Percentiles rank a stretch among this genome's conserved stretches.
These are phyloP conservation scores for Sebastes elongatus DNA, from an alignment of 2,797 vertebrate genomes.

Conservation along the genomic window DNA sequence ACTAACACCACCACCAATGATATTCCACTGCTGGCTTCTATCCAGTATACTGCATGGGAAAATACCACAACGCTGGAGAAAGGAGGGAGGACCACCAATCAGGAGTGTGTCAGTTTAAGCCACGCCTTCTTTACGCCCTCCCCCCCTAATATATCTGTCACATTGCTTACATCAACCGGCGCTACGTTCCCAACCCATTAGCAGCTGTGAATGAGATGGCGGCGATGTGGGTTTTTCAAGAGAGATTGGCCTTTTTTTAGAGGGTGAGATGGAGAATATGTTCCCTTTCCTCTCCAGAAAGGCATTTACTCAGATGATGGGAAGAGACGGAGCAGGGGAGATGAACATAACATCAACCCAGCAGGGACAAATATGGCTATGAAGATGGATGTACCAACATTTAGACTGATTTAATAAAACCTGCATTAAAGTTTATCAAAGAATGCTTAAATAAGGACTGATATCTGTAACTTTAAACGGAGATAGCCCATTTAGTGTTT, in stretches of 20 bases:
- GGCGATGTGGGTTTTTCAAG: not conserved
- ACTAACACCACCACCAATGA: conserved; percentile 64
- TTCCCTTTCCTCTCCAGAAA: not conserved
- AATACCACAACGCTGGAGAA: conserved; percentile 83
- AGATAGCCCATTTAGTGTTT: not conserved
- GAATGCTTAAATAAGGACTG: not conserved
- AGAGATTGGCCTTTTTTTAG: not conserved
- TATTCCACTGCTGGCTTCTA: conserved; percentile 81
- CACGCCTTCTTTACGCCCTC: conserved; percentile 29
- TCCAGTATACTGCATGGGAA: conserved; percentile 95
- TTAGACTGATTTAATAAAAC: not conserved
- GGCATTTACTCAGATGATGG: not conserved
- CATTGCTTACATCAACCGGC: conserved; percentile 17
- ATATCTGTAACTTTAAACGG: not conserved
- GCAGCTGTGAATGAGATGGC: conserved; percentile 26
- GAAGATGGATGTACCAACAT: not conserved
- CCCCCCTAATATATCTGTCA: conserved; percentile 13
- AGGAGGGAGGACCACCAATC: conserved; percentile 54
- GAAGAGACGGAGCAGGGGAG: not conserved
- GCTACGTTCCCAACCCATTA: conserved; percentile 26
- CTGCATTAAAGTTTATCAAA: not conserved
- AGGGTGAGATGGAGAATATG: conserved; percentile 1
- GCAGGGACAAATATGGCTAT: not conserved
- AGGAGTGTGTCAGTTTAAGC: conserved; percentile 50
- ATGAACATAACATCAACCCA: not conserved